A percentile compares a stretch with the other conserved stretches of the same genome.
These are phyloP conservation scores for Sinonovacula constricta DNA, from an alignment of 1,140 invertebrate species.

Conservation along the genomic window DNA sequence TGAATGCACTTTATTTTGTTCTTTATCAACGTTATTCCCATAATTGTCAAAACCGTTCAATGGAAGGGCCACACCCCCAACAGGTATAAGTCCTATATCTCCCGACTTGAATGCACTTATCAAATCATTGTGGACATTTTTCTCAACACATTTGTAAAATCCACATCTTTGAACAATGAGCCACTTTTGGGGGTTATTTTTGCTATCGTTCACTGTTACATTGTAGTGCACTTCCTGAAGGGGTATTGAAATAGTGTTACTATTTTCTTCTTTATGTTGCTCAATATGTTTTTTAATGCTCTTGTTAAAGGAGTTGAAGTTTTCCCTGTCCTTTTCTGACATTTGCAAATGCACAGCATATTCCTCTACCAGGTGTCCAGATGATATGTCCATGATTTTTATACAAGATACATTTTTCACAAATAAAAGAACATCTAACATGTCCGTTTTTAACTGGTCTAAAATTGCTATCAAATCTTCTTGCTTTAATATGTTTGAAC, in stretches of 20 bases:
- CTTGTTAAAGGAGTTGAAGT: neutral
- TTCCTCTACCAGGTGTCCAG: constrained; percentile 32
- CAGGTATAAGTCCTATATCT: constrained; percentile 63
- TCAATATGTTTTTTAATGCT: neutral
- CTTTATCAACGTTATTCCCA: no score
- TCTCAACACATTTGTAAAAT: no score
- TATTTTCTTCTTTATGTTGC: neutral
- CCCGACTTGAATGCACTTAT: constrained; percentile 33
- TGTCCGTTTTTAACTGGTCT: constrained; percentile 60
- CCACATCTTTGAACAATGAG: constrained; percentile 64
- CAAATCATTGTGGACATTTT: no score
- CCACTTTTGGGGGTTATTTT: constrained; percentile 40
- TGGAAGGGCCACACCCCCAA: constrained; percentile 66
- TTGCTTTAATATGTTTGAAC: constrained; percentile 33
- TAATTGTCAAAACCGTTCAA: no score
- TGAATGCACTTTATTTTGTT: neutral
- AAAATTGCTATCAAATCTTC: constrained; percentile 54
- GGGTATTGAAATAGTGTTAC: constrained; percentile 6
- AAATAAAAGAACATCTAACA: constrained; percentile 67
- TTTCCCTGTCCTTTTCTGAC: neutral
- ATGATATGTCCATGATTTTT: constrained; percentile 56
- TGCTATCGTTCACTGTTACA: constrained; percentile 45
- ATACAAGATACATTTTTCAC: constrained; percentile 65
- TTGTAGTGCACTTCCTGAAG: constrained; percentile 25
- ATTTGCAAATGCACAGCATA: constrained; percentile 35